These are phyloP conservation scores for Sardinella longiceps DNA, from an alignment of 2,797 vertebrate genomes.

Conservation along the genomic window DNA sequence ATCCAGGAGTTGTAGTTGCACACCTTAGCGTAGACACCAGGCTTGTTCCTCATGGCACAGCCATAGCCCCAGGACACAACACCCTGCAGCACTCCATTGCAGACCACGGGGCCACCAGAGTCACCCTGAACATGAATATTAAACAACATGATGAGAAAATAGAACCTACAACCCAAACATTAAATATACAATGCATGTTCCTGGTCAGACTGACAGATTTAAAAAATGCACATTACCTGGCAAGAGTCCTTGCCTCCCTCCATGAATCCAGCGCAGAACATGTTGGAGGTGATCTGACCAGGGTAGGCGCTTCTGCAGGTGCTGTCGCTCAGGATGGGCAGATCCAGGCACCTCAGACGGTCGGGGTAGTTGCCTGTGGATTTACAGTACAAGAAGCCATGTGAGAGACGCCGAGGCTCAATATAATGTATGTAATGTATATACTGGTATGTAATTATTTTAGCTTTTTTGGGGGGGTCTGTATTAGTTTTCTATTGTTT, in stretches of 20 bases:
- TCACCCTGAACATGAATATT: constrained; percentile 33
- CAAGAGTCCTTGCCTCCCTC: constrained; percentile 82
- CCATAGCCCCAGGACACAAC: constrained; percentile 44
- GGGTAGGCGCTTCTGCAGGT: constrained; percentile 63
- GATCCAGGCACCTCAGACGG: constrained; percentile 71
- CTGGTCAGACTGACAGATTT: neutral
- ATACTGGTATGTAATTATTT: too few relatives aligned
- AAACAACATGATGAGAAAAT: neutral
- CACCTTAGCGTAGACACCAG: constrained; percentile 62
- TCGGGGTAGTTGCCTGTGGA: constrained; percentile 63
- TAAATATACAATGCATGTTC: neutral
- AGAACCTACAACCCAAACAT: neutral
- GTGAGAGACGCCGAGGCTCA: neutral
- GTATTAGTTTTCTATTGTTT: too few relatives aligned
- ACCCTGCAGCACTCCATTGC: constrained; percentile 38
- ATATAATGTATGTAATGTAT: too few relatives aligned
- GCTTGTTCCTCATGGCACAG: constrained; percentile 39
- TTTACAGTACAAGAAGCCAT: constrained; percentile 18
- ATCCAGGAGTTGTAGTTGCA: constrained; percentile 71
- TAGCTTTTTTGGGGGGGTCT: too few relatives aligned
- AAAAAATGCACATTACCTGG: constrained; percentile 65
- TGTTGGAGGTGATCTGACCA: constrained; percentile 59
- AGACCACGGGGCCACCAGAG: constrained; percentile 47
- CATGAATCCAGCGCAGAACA: constrained; percentile 77
- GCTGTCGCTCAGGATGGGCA: constrained; percentile 69